Base-by-base conservation (phyloP, 1,140 invertebrate genomes). In the Spodoptera litura region DNA sequence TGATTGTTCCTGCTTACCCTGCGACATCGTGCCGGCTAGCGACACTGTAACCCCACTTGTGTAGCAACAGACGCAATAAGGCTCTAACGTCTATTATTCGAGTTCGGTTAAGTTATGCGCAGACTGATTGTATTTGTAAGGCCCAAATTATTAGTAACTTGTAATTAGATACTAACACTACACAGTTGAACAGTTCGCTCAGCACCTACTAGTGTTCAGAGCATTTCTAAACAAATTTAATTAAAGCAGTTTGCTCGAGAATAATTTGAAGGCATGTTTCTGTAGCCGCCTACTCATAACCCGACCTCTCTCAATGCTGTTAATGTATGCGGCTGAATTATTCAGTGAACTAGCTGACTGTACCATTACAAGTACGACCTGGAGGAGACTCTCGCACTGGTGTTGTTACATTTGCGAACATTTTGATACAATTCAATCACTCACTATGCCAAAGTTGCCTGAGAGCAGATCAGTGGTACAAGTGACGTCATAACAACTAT, bases 271-370 rank as follows among this genome's bases (percentile, higher is more conserved):
- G 15, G 66, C 49, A n/a, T 70, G 49, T 70, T 49, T 49, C 66
- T 70, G 49, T 44, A 38, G n/a, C 12, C 59, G 59, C n/a, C 15
- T 49, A 25, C 49, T 70, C 49, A 70, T 66, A 66, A 20, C 15
- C 38, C 62, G 35, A 27, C 12, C 66, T 25, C n/a, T 31, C 13
- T 51, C 38, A 20, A 52, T 13, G 49, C 49, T 15, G 44, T 3
- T 70, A 52, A 70, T 70, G 49, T 53, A 52, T 68, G 44, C 62
- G 64, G 64, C 15, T 66, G 15, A 52, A 70, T 53, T 70, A 66
- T 66, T 66, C 25, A 70, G 20, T 10, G 35, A 52, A 52, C 12
- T 55, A n/a, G 15, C 52, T 4, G 1, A 13, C 15, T 27, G 38
- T 51, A 51, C 13, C 15, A 31, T 53, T 53, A 53, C 27, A 44